phyloP scores from a whole-genome alignment of 2,888 invertebrate species.

The Ethmia dodecea region DNA sequence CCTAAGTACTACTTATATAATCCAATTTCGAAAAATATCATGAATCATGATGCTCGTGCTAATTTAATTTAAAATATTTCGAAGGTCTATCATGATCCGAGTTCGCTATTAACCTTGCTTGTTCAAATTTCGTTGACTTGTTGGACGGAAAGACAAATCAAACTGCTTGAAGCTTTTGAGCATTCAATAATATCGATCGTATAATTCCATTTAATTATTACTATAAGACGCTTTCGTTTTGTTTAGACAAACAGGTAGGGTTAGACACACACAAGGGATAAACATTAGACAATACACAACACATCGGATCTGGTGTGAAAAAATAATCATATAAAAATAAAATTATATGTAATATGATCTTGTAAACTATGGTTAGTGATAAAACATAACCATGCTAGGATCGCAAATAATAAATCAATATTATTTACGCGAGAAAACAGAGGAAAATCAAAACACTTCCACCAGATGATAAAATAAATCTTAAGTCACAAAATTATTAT shows the following conservation, averaged over 20 bases:
- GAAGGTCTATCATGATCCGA: conserved; percentile 62
- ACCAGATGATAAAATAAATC: conserved; percentile 72
- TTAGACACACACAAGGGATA: conserved; percentile 93
- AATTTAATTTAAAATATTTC: too few relatives aligned
- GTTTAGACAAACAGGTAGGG: conserved; percentile 78
- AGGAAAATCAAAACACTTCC: conserved; percentile 78
- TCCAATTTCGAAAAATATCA: too few relatives aligned
- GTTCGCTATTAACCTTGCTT: conserved; percentile 42
- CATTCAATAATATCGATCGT: conserved; percentile 54
- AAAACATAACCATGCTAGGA: conserved; percentile 71
- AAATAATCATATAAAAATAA: conserved; percentile 50
- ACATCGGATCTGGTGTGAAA: conserved; percentile 78
- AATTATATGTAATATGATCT: conserved; percentile 24
- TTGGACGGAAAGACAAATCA: conserved; percentile 65
- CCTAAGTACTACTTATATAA: too few relatives aligned
- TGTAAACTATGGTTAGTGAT: conserved; percentile 48
- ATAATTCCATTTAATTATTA: conserved; percentile 41
- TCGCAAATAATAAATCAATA: conserved; percentile 59
- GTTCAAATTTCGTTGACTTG: conserved; percentile 40
- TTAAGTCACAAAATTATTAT: conserved; percentile 54
- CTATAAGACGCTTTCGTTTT: conserved; percentile 61
- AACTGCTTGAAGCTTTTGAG: conserved; percentile 69
- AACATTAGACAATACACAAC: conserved; percentile 95
- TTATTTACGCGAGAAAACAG: conserved; percentile 65
- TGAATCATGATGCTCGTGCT: too few relatives aligned